A percentile compares a stretch with the other conserved stretches of the same genome.
Evolutionary conservation across 2,888 invertebrate genomes (phyloP).

Genomic region (Drosophila vallismaia): DNA sequence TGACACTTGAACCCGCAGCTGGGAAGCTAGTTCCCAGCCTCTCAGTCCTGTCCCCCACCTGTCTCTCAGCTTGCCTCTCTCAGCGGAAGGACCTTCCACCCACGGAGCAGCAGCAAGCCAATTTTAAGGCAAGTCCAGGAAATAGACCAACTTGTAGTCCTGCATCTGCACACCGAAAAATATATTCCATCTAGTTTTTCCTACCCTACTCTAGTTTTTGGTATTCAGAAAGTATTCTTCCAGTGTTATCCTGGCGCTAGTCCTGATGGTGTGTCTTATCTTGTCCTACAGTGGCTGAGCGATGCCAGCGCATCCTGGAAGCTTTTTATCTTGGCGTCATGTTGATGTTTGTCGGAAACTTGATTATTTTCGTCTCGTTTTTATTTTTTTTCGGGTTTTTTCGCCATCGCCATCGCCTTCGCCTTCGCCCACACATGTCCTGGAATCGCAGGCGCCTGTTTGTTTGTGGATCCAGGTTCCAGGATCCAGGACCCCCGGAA

Average conservation of each 20-base stretch:
- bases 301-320: conserved; percentile 71
- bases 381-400: conserved; percentile 31
- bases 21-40: conserved; percentile 1
- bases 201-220: conserved; percentile 1
- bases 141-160: conserved; percentile 51
- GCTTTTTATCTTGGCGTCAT: conserved; percentile 81
- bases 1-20: conserved; percentile 45
- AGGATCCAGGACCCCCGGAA: conserved; percentile 67
- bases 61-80: background rate
- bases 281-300: conserved; percentile 68
- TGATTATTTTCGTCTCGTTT: conserved; percentile 72
- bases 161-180: conserved; percentile 8
- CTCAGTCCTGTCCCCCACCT: conserved; percentile 1
- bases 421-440: conserved; percentile 34
- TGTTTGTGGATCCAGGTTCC: conserved; percentile 51
- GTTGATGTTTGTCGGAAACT: conserved; percentile 80
- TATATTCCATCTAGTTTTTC: background rate
- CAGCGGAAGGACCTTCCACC: too few species aligned
- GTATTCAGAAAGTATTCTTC: too few species aligned
- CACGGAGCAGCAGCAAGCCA: conserved; percentile 25
- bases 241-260: conserved; percentile 29
- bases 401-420: too few species aligned
- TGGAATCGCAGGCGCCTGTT: conserved; percentile 41
- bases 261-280: conserved; percentile 74
- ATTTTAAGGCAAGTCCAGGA: conserved; percentile 54